phyloP scores from a whole-genome alignment of 53 echinoderm and acorn worm species.

The Hippasteria phrygiana region DNA sequence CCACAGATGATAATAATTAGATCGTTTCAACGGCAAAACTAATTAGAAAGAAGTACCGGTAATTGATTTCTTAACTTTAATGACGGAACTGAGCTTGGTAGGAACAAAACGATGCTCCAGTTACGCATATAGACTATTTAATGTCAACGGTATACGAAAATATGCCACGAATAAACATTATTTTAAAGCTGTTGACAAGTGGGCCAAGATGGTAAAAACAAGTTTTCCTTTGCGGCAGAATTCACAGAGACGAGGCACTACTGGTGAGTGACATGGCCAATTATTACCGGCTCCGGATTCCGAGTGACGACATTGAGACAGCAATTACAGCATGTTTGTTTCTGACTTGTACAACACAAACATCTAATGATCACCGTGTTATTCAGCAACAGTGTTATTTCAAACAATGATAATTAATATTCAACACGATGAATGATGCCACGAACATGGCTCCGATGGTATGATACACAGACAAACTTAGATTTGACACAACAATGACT shows the following conservation, averaged over 20 bases:
- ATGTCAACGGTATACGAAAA: slow-evolving; percentile 1
- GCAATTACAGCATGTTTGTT: slow-evolving; percentile 22
- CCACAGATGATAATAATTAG: too few species aligned
- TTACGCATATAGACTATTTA: background rate
- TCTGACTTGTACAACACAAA: slow-evolving; percentile 1
- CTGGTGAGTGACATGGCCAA: slow-evolving; percentile 24
- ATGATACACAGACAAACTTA: too few species aligned
- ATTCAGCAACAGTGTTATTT: slow-evolving; percentile 30
- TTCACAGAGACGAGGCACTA: background rate
- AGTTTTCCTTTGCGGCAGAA: slow-evolving; percentile 16
- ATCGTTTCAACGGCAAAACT: background rate
- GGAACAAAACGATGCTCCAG: background rate
- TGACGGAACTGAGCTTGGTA: background rate
- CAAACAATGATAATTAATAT: slow-evolving; percentile 36
- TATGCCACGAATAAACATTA: slow-evolving; percentile 21
- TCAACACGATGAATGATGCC: background rate
- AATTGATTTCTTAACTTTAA: background rate
- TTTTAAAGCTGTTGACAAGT: background rate
- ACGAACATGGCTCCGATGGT: too few species aligned
- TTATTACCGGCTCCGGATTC: background rate
- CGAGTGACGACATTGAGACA: slow-evolving; percentile 2
- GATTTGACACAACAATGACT: too few species aligned
- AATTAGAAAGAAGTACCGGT: background rate
- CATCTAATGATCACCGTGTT: slow-evolving; percentile 5
- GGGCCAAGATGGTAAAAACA: slow-evolving; percentile 1